phyloP scores from a whole-genome alignment of 2,888 invertebrate genomes.

The Hoplodrina ambigua region DNA sequence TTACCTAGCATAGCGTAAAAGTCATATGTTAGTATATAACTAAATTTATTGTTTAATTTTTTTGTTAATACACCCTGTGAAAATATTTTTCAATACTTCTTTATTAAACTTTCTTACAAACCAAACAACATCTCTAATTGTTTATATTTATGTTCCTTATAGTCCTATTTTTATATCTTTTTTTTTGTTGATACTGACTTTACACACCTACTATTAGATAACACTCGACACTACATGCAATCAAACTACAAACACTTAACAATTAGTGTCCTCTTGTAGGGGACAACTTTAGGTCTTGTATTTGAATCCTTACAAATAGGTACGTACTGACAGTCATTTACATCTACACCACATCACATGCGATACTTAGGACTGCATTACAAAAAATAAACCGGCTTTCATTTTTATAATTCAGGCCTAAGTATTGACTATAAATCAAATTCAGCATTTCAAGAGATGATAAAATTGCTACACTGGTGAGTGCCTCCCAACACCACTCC shows the following conservation, averaged over 20 bases:
- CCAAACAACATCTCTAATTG: constrained; percentile 64
- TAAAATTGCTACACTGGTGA: neutral
- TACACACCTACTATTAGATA: constrained; percentile 18
- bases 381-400: no score
- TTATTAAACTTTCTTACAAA: constrained; percentile 90
- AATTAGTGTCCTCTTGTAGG: neutral
- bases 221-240: neutral
- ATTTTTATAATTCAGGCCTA: no score
- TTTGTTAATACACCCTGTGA: constrained; percentile 89
- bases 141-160: constrained; percentile 54
- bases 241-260: no score
- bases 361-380: neutral
- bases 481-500: neutral
- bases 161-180: constrained; percentile 36
- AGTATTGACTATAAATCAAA: neutral
- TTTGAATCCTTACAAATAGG: constrained; percentile 2
- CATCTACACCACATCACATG: constrained; percentile 15
- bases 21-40: constrained; percentile 90
- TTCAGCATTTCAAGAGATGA: neutral
- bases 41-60: constrained; percentile 89
- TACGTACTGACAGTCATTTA: neutral
- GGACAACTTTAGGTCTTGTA: neutral
- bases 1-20: constrained; percentile 88
- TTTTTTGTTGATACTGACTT: constrained; percentile 21
- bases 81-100: constrained; percentile 90